Percentiles rank a stretch among this genome's conserved stretches.
Evolutionary conservation across 2,113 vertebrate species (phyloP).

Genomic region (Barbus barbus): DNA sequence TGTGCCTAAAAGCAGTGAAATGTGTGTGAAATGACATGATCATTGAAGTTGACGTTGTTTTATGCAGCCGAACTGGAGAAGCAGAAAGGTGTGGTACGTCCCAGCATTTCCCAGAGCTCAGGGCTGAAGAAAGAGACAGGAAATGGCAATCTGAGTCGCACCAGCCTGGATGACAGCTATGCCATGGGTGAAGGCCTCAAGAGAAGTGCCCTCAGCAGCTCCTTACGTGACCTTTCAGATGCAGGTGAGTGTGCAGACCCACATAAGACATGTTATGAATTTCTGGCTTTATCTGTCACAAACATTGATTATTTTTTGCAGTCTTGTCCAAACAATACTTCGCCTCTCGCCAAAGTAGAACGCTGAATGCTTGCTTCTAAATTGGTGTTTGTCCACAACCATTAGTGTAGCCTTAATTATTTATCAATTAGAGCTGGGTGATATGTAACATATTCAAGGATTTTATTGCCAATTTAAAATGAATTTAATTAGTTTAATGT

Average conservation of each 20-base stretch:
- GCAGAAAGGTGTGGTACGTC: constrained; percentile 92
- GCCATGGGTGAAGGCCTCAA: constrained; percentile 91
- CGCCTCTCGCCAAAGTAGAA: neutral
- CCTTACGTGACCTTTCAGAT: constrained; percentile 91
- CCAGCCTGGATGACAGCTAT: constrained; percentile 94
- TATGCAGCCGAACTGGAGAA: constrained; percentile 92
- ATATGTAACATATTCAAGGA: neutral
- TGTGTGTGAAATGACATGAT: neutral
- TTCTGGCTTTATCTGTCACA: neutral
- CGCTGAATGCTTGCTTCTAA: constrained; percentile 25
- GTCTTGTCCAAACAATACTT: constrained; percentile 9
- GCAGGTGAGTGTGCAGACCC: constrained; percentile 80
- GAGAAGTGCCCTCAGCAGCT: constrained; percentile 94
- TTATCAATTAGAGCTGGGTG: neutral
- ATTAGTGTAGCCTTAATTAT: neutral
- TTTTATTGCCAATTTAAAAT: neutral
- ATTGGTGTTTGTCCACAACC: neutral
- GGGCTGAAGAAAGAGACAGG: constrained; percentile 90
- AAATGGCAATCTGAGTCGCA: constrained; percentile 83
- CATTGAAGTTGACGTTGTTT: neutral
- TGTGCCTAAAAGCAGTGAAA: neutral
- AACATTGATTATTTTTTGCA: neutral
- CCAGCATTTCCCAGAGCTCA: constrained; percentile 90
- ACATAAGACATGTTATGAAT: neutral
- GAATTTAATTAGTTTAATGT: neutral